Conservation (phyloP, 2,113 vertebrate species). For the Chaetura pelagica region DNA sequence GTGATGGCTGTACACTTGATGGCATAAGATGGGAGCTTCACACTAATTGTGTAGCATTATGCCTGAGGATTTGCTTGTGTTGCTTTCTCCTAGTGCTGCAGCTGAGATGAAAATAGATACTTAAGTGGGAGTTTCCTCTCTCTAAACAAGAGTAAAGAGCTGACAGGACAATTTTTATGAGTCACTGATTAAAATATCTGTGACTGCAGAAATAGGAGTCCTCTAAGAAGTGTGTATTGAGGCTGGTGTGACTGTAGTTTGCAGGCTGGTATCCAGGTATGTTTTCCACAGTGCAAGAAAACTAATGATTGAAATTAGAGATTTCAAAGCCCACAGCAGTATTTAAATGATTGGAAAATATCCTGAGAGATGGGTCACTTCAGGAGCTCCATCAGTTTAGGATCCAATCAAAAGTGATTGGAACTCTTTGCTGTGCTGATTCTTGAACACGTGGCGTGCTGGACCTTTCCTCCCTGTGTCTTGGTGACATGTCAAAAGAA, state of each 20-base stretch:
- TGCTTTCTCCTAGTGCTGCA: background rate
- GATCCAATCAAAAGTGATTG: fast-evolving
- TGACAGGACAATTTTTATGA: background rate
- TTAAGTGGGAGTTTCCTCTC: background rate
- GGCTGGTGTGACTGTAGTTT: background rate
- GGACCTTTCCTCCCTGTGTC: background rate
- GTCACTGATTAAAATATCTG: background rate
- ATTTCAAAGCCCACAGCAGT: background rate
- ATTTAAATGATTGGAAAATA: background rate
- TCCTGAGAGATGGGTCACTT: background rate
- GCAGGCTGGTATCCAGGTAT: background rate
- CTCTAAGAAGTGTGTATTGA: background rate
- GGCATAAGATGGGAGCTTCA: background rate
- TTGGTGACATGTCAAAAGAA: background rate
- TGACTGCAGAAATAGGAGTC: background rate
- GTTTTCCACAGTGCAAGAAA: background rate
- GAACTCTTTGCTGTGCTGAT: background rate
- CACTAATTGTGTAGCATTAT: background rate
- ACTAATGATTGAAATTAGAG: background rate
- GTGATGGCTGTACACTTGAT: background rate
- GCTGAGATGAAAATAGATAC: background rate
- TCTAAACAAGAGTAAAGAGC: background rate
- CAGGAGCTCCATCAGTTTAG: background rate
- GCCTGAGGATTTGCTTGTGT: background rate
- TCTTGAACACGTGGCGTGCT: background rate